Evolutionary conservation across 2,797 vertebrate species (phyloP).

Genomic region (Cossypha heuglini): DNA sequence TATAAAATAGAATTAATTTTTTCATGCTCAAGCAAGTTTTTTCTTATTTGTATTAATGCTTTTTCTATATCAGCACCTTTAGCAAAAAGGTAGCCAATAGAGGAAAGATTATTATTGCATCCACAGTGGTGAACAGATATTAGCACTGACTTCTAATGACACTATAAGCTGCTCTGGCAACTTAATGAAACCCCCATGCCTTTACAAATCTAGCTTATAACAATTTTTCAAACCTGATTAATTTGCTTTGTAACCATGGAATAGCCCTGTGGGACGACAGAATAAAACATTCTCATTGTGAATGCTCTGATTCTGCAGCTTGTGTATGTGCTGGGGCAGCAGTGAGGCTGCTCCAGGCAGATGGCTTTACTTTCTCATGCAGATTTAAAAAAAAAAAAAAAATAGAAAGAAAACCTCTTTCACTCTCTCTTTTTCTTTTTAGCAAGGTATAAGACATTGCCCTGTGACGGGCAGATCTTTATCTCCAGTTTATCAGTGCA

Average conservation of each 20-base stretch:
- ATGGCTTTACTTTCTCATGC: background rate
- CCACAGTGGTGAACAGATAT: background rate
- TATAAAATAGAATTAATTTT: background rate
- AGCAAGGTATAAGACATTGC: fast-evolving
- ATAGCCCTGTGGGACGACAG: background rate
- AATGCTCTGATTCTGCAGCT: background rate
- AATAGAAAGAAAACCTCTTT: fast-evolving
- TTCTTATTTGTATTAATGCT: background rate
- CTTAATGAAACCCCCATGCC: background rate
- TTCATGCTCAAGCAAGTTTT: background rate
- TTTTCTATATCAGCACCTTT: background rate
- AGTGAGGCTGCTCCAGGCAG: background rate
- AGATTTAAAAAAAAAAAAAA: background rate
- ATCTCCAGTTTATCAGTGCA: background rate
- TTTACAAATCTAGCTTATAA: background rate
- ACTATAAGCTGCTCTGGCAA: background rate
- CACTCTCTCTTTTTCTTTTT: background rate
- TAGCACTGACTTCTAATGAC: background rate
- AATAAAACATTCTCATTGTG: background rate
- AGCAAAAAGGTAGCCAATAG: background rate
- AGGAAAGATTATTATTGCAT: background rate
- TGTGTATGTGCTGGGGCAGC: background rate
- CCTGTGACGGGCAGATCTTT: background rate
- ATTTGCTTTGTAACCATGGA: background rate
- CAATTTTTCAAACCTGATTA: background rate